Evolutionary conservation across 2,113 vertebrate genomes (phyloP).

Genomic region (Chloebia gouldiae): DNA sequence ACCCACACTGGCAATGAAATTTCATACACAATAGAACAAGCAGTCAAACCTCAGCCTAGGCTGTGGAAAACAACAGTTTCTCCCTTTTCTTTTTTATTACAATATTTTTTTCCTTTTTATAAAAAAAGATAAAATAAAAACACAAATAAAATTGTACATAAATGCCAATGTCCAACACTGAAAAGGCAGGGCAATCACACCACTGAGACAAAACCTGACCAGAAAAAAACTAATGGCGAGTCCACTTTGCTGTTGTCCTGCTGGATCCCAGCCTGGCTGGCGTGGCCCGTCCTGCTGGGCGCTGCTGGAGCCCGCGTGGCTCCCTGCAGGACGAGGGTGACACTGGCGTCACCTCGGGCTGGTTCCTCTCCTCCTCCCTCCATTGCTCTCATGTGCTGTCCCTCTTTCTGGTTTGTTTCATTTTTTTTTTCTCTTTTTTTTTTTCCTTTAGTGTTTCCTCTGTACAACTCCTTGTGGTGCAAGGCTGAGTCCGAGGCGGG

Average conservation of each 20-base stretch:
- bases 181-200: slow-evolving; percentile 75
- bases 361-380: background rate
- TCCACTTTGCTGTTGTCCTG: slow-evolving; percentile 71
- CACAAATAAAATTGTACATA: slow-evolving; percentile 86
- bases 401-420: background rate
- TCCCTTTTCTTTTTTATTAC: slow-evolving; percentile 58
- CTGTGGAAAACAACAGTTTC: slow-evolving; percentile 76
- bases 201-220: slow-evolving; percentile 80
- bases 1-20: slow-evolving; percentile 73
- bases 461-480: slow-evolving; percentile 74
- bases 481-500: slow-evolving; percentile 71
- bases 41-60: slow-evolving; percentile 63
- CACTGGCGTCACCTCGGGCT: background rate
- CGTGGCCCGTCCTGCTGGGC: slow-evolving; percentile 26
- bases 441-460: background rate
- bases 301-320: background rate
- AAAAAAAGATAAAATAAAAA: slow-evolving; percentile 85
- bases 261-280: slow-evolving; percentile 49
- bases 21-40: slow-evolving; percentile 74
- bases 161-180: slow-evolving; percentile 84
- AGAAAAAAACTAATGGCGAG: slow-evolving; percentile 52
- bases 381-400: slow-evolving; percentile 54
- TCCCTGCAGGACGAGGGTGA: slow-evolving; percentile 36
- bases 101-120: slow-evolving; percentile 74
- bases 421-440: background rate